Evolutionary conservation across 2,113 vertebrate genomes (phyloP).

Genomic region (Scartelaos histophorus): DNA sequence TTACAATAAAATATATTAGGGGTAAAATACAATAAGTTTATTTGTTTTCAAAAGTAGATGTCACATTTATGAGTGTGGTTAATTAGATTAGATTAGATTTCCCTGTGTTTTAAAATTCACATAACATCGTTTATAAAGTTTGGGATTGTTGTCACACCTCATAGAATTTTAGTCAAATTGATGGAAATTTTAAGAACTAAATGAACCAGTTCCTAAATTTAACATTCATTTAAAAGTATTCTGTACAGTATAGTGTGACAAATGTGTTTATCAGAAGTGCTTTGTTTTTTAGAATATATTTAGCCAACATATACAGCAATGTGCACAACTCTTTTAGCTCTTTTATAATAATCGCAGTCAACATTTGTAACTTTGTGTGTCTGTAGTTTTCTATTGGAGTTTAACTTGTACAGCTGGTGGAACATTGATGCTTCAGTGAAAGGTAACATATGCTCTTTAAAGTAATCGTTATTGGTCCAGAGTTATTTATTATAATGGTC

Average conservation of each 20-base stretch:
- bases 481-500: neutral
- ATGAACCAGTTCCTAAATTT: neutral
- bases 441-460: conserved; percentile 72
- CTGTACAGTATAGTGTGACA: too few species aligned
- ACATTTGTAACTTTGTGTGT: conserved; percentile 26
- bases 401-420: conserved; percentile 98
- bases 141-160: neutral
- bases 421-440: conserved; percentile 87
- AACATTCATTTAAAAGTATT: too few species aligned
- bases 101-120: neutral
- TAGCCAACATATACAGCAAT: too few species aligned
- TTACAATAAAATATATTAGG: conserved; percentile 11
- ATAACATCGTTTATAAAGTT: too few species aligned
- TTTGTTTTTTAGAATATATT: too few species aligned
- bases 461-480: neutral
- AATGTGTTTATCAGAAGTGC: too few species aligned
- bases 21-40: neutral
- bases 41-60: neutral
- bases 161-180: neutral
- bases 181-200: neutral
- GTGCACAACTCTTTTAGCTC: neutral
- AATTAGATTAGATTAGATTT: neutral
- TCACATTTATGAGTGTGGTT: neutral
- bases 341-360: neutral
- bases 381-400: conserved; percentile 93